Evolutionary conservation across 1,140 invertebrate species (phyloP).

Genomic region (Holcopasites calliopsidis): DNA sequence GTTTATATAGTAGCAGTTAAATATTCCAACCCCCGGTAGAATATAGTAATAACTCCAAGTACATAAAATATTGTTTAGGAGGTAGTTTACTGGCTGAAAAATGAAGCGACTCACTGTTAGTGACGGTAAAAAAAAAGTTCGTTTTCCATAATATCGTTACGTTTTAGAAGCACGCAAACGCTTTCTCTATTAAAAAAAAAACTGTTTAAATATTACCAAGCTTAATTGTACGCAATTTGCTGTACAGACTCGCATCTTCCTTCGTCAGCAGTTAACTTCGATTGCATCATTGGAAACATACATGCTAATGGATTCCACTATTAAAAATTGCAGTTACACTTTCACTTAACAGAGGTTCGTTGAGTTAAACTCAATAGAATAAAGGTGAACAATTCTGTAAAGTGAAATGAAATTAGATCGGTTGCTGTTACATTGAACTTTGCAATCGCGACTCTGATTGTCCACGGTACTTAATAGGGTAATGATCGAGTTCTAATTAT

Average conservation of each 20-base stretch:
- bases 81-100: not conserved
- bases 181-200: not conserved
- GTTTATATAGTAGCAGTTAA: not conserved
- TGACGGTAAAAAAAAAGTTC: not conserved
- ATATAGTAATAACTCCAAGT: too few species aligned
- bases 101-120: not conserved
- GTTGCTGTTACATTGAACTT: not conserved
- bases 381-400: not conserved
- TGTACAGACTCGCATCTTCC: not conserved
- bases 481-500: conserved; percentile 35
- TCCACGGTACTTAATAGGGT: conserved; percentile 11
- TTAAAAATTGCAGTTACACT: too few species aligned
- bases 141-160: not conserved
- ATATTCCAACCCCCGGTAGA: not conserved
- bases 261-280: too few species aligned
- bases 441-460: not conserved
- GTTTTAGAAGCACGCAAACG: not conserved
- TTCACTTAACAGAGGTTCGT: too few species aligned
- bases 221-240: not conserved
- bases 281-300: too few species aligned
- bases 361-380: not conserved
- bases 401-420: not conserved
- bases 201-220: not conserved
- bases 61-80: not conserved
- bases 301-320: too few species aligned